Evolutionary conservation across 2,797 vertebrate genomes (phyloP).

Genomic region (Crax fasciolata): DNA sequence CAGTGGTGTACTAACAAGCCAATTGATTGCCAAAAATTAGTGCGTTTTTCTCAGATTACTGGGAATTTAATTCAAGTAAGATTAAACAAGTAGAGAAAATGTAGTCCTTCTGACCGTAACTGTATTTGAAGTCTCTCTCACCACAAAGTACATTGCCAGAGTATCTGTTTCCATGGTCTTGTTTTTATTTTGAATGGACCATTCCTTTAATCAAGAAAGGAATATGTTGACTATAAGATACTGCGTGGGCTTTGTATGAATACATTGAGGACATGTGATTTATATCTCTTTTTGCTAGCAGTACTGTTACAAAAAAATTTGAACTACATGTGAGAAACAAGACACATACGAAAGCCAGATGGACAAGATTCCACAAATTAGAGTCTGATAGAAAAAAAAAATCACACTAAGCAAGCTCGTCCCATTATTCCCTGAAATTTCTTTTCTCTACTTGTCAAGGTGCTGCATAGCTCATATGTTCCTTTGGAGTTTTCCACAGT

Average conservation of each 20-base stretch:
- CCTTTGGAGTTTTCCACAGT: not conserved
- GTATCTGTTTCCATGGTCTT: not conserved
- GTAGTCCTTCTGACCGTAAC: not conserved
- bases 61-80: not conserved
- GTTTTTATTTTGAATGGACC: not conserved
- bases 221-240: not conserved
- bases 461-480: not conserved
- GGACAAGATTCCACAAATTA: not conserved
- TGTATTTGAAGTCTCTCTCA: not conserved
- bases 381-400: not conserved
- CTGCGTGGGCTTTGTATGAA: not conserved
- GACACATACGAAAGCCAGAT: not conserved
- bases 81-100: not conserved
- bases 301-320: not conserved
- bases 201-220: not conserved
- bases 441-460: not conserved
- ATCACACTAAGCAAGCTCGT: not conserved
- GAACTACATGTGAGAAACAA: not conserved
- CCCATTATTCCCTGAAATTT: not conserved
- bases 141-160: not conserved
- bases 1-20: not conserved
- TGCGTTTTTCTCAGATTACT: not conserved
- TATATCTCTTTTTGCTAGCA: not conserved
- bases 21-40: not conserved
- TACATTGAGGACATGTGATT: not conserved